phyloP scores from a whole-genome alignment of 2,797 vertebrate species.

The Eulemur mongoz region DNA sequence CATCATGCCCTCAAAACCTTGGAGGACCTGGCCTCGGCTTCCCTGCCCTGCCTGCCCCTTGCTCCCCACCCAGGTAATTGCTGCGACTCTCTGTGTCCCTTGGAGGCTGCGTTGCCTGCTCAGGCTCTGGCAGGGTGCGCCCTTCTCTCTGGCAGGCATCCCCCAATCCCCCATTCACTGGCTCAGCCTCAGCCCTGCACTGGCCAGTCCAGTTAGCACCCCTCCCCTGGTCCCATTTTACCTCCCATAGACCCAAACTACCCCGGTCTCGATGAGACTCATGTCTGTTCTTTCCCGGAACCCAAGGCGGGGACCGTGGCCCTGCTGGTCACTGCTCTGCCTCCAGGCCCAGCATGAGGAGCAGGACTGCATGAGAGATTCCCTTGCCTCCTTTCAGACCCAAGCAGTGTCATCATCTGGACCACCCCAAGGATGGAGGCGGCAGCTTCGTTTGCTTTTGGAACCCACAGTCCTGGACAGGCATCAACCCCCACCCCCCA shows the following conservation, averaged over 20 bases:
- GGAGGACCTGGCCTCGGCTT: not conserved
- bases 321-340: not conserved
- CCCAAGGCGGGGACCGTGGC: not conserved
- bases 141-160: not conserved
- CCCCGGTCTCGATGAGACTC: not conserved
- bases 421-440: not conserved
- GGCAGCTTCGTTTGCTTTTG: not conserved
- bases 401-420: not conserved
- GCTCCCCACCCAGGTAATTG: too few relatives aligned
- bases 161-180: fast-evolving
- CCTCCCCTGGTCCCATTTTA: not conserved
- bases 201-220: not conserved
- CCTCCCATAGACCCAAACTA: fast-evolving
- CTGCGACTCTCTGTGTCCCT: not conserved
- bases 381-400: not conserved
- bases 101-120: not conserved
- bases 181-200: not conserved
- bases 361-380: fast-evolving
- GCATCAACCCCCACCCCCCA: too few relatives aligned
- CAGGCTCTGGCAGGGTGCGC: not conserved
- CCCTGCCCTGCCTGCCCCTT: too few relatives aligned
- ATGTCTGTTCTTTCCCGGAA: not conserved
- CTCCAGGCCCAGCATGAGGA: not conserved
- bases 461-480: not conserved
- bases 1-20: fast-evolving